These are phyloP conservation scores for Craseonycteris thonglongyai DNA, from an alignment of 2,113 vertebrate genomes.

Conservation along the genomic window DNA sequence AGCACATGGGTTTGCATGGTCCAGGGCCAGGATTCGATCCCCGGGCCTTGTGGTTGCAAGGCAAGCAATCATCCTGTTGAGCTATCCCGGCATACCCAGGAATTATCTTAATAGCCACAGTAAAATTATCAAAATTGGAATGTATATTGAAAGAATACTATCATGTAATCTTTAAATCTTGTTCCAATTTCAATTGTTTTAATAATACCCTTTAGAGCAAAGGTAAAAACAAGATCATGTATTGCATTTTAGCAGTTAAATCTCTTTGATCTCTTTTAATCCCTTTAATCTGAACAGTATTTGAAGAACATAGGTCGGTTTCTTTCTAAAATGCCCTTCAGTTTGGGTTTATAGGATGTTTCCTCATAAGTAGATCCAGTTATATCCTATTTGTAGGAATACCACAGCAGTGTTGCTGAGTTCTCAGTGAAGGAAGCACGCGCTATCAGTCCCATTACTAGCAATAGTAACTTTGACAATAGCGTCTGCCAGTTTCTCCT, in stretches of 20 bases:
- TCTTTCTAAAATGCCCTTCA: not conserved
- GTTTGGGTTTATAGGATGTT: not conserved
- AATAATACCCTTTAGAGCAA: not conserved
- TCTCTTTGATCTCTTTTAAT: not conserved
- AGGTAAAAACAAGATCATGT: constrained; percentile 7
- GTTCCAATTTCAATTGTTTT: not conserved
- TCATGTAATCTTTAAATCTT: not conserved
- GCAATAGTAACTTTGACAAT: not conserved
- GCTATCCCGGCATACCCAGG: too few relatives aligned
- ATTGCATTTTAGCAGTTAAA: not conserved
- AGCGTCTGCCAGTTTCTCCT: not conserved
- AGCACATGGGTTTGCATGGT: too few relatives aligned
- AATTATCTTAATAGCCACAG: not conserved
- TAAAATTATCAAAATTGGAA: not conserved
- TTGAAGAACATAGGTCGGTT: not conserved
- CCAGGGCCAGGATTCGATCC: too few relatives aligned
- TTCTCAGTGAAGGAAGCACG: not conserved
- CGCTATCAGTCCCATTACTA: not conserved
- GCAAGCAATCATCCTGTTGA: too few relatives aligned
- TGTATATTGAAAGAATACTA: not conserved
- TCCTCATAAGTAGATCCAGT: not conserved
- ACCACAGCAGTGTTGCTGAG: not conserved
- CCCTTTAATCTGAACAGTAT: not conserved
- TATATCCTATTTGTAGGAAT: not conserved
- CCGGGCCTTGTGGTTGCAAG: too few relatives aligned